These are phyloP conservation scores for Xenops minutus DNA, from an alignment of 2,797 vertebrate species.

Conservation along the genomic window DNA sequence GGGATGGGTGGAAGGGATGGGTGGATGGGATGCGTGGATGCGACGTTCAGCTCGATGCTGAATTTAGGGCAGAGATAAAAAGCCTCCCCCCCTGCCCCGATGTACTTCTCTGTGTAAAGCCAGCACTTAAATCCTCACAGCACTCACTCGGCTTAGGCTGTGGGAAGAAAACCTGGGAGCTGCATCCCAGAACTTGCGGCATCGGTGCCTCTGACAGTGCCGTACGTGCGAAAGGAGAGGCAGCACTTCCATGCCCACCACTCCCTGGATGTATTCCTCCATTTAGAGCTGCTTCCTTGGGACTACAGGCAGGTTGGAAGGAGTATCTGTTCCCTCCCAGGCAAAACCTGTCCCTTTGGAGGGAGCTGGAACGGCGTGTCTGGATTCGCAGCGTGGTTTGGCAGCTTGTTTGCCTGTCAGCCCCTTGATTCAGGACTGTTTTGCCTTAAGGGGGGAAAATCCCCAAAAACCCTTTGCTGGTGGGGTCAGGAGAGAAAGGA, in stretches of 20 bases:
- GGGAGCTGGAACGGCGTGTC: neutral
- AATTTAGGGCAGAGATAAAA: neutral
- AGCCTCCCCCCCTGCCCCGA: neutral
- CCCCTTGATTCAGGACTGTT: neutral
- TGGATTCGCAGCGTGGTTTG: accelerated
- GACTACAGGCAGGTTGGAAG: accelerated
- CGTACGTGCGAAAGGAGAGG: accelerated
- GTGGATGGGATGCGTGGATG: neutral
- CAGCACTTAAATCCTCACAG: accelerated
- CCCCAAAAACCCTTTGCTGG: neutral
- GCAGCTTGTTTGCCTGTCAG: neutral
- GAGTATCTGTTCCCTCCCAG: neutral
- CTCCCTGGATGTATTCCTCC: accelerated
- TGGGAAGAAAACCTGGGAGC: neutral
- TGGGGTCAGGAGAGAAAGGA: neutral
- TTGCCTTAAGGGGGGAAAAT: neutral
- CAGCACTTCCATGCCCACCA: accelerated
- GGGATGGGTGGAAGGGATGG: no score
- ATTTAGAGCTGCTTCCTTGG: neutral
- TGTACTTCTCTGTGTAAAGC: accelerated
- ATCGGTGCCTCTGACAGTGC: accelerated
- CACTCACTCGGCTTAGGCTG: accelerated
- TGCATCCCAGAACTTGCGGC: accelerated
- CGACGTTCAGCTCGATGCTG: neutral
- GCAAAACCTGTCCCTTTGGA: neutral